These are phyloP conservation scores for Anoplophora glabripennis DNA, from an alignment of 1,140 invertebrate genomes.

Conservation along the genomic window DNA sequence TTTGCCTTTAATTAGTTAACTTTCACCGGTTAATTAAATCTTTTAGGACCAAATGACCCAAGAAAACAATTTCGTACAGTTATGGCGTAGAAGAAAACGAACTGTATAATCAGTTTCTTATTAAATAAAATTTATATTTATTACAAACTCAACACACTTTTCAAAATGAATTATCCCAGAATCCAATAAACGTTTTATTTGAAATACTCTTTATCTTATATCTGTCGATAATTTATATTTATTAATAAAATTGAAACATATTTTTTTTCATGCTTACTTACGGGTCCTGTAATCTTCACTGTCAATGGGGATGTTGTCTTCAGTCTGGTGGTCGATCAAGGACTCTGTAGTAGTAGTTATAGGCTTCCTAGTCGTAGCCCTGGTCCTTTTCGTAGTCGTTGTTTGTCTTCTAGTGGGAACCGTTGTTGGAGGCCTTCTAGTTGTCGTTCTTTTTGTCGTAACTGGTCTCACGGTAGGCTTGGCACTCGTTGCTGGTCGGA, in stretches of 20 bases:
- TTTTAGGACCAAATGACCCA: too few species aligned
- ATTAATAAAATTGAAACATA: too few species aligned
- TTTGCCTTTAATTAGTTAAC: too few species aligned
- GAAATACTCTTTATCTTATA: not conserved
- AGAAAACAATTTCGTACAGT: too few species aligned
- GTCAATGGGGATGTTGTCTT: constrained; percentile 49
- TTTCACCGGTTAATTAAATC: too few species aligned
- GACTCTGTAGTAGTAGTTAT: constrained; percentile 33
- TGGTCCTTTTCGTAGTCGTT: constrained; percentile 35
- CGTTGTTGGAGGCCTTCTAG: constrained; percentile 45
- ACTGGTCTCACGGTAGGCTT: constrained; percentile 23
- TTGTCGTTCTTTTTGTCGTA: constrained; percentile 37
- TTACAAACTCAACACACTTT: too few species aligned
- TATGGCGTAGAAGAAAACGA: too few species aligned
- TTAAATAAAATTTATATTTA: too few species aligned
- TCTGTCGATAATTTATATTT: too few species aligned
- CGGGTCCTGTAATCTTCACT: constrained; percentile 61
- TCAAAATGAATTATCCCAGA: too few species aligned
- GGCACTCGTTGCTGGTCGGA: constrained; percentile 31
- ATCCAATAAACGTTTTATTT: too few species aligned
- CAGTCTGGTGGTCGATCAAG: constrained; percentile 48
- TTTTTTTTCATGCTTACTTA: constrained; percentile 50
- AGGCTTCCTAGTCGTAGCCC: constrained; percentile 31
- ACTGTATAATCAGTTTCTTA: too few species aligned
- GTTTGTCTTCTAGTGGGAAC: constrained; percentile 49